Percentiles rank a stretch among this genome's conserved stretches.
Evolutionary conservation across 2,888 invertebrate genomes (phyloP).

Genomic region (Drosophila fungiperda): DNA sequence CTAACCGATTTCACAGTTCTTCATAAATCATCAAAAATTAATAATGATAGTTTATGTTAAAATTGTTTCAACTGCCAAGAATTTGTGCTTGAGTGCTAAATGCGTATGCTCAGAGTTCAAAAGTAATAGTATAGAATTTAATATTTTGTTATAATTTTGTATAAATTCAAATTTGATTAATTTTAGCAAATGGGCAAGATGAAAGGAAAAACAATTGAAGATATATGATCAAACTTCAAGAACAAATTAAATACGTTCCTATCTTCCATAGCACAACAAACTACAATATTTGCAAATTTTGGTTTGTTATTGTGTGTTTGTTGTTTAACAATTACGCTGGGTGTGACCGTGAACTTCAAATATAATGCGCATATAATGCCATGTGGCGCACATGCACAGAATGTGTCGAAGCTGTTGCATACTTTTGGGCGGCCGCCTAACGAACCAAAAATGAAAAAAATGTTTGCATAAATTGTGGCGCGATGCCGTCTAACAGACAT

Average conservation of each 20-base stretch:
- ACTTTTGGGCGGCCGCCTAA: constrained; percentile 47
- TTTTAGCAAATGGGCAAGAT: not conserved
- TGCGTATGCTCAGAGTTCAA: not conserved
- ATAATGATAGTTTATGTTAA: not conserved
- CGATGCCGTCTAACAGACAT: constrained; percentile 33
- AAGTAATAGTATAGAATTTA: not conserved
- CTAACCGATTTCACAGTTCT: not conserved
- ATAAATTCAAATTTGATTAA: not conserved
- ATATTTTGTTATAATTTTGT: not conserved
- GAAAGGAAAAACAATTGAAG: not conserved
- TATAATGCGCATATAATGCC: constrained; percentile 20
- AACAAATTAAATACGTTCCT: not conserved
- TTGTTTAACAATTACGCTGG: constrained; percentile 28
- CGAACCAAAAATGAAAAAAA: constrained; percentile 20
- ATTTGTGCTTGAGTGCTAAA: not conserved
- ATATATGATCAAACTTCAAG: not conserved
- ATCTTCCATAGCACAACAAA: not conserved
- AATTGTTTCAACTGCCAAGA: not conserved
- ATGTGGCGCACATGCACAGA: not conserved
- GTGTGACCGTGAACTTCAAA: constrained; percentile 54
- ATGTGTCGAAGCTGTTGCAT: constrained; percentile 43
- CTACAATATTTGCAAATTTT: constrained; percentile 1
- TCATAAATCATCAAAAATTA: not conserved
- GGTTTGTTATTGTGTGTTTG: not conserved
- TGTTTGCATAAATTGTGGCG: constrained; percentile 24